Evolutionary conservation across 1,140 invertebrate genomes (phyloP).

Genomic region (Lepidurus packardi): DNA sequence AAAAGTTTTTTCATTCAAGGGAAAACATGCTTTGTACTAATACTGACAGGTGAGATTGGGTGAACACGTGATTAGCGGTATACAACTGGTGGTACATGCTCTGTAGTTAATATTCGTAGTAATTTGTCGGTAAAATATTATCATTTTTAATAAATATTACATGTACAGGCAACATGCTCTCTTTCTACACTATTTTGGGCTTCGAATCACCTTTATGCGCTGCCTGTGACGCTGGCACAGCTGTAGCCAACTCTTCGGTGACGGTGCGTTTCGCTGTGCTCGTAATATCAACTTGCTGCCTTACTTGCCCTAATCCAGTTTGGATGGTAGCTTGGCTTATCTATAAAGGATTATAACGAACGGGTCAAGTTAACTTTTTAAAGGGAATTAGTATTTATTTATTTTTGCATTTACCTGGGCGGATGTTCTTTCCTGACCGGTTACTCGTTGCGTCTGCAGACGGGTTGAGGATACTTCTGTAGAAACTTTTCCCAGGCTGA

Average conservation of each 20-base stretch:
- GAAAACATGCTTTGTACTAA: conserved; percentile 4
- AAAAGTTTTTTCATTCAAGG: neutral
- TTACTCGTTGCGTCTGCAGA: neutral
- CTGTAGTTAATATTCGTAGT: neutral
- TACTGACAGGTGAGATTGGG: neutral
- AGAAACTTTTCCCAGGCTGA: neutral
- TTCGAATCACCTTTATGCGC: neutral
- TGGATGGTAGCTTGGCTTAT: neutral
- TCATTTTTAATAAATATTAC: neutral
- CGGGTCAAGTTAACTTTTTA: neutral
- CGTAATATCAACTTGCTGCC: neutral
- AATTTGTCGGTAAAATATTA: neutral
- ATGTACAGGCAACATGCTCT: neutral
- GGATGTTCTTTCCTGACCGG: neutral
- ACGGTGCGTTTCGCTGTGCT: conserved; percentile 18
- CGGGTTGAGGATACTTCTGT: neutral
- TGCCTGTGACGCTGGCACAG: neutral
- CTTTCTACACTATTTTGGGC: neutral
- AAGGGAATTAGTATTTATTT: neutral
- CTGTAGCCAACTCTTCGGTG: conserved; percentile 28
- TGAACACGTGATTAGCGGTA: too few relatives aligned
- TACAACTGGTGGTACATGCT: neutral
- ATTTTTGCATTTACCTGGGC: neutral
- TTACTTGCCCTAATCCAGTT: neutral
- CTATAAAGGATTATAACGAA: neutral